These are phyloP conservation scores for Symphodus melops DNA, from an alignment of 2,113 vertebrate species.

Conservation along the genomic window DNA sequence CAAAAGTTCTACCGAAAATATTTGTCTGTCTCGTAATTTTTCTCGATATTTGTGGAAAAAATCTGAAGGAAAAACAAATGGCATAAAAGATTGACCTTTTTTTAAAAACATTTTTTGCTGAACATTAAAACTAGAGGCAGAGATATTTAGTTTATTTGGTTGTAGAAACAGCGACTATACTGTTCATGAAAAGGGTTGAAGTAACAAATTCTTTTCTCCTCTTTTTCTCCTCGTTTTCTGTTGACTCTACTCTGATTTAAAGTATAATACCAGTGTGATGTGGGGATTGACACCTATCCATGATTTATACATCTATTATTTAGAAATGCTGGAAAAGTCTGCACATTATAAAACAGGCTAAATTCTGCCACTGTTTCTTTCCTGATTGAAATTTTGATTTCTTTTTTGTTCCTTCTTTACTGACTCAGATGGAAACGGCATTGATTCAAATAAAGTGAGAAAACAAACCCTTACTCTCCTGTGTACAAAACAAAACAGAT, in stretches of 20 bases:
- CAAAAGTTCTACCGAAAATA: conserved; percentile 37
- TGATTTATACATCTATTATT: neutral
- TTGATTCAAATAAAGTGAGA: neutral
- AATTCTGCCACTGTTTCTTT: too few relatives aligned
- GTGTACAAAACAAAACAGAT: too few relatives aligned
- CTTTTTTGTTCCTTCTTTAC: too few relatives aligned
- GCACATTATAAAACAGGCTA: too few relatives aligned
- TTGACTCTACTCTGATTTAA: conserved; percentile 39
- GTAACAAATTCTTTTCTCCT: conserved; percentile 1
- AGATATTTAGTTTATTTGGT: neutral
- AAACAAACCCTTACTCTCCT: too few relatives aligned
- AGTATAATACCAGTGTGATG: conserved; percentile 53
- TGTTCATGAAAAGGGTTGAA: conserved; percentile 50
- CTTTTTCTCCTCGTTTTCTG: neutral
- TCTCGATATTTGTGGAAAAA: neutral
- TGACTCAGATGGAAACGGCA: too few relatives aligned
- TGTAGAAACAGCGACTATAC: neutral
- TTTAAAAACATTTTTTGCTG: too few relatives aligned
- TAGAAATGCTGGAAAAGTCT: neutral
- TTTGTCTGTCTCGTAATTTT: neutral
- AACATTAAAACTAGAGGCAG: neutral
- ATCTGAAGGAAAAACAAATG: neutral
- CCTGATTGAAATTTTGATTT: too few relatives aligned
- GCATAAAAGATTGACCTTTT: too few relatives aligned
- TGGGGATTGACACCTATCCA: neutral